Base-by-base conservation (phyloP, 2,888 invertebrate species). In the Drosophila robusta region DNA sequence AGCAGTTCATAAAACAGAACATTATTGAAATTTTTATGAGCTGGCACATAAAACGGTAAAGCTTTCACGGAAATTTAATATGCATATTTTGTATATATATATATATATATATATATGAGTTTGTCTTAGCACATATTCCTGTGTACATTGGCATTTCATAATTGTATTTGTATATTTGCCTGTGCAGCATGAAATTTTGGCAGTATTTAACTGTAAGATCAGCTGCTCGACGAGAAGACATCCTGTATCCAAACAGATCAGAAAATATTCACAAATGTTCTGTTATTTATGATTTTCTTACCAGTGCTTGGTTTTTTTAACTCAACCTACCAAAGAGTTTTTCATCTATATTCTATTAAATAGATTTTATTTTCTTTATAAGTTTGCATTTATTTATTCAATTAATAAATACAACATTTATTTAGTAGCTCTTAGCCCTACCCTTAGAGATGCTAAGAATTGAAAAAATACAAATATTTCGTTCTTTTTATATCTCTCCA, bases 1-100 rank as follows among this genome's bases (percentile, higher is more conserved):
- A 29, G n/a, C 56, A 75, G 76, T 52, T 46, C 71, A 62, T 57
- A 75, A 72, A 70, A 75, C 50, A 24, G 24, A 29, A 38, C 47
- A 18, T 47, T 24, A 22, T 34, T 52, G 9, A 8, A 44, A 12
- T 32, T 73, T 58, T 32, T 58, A 69, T 51, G 36, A 6, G 38
- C 8, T 3, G 5, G 29, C 22, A 7, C 54, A 54, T 29, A 50
- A 51, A 54, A 57, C 39, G 29, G 9, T 38, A 63, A 71, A 71
- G 46, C 41, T 54, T 54, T 45, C 11, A 47, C 14, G 18, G n/a
- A 18, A 36, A 51, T 60, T 47, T 44, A 49, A 52, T 66, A 65
- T 56, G 55, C 39, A 50, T 45, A 55, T 32, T 72, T 26, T 54
- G 34, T 39, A n/a, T n/a, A n/a, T n/a, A n/a, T n/a, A n/a, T n/a